These are phyloP conservation scores for Thaumetopoea pityocampa DNA, from an alignment of 1,140 invertebrate genomes.

Conservation along the genomic window DNA sequence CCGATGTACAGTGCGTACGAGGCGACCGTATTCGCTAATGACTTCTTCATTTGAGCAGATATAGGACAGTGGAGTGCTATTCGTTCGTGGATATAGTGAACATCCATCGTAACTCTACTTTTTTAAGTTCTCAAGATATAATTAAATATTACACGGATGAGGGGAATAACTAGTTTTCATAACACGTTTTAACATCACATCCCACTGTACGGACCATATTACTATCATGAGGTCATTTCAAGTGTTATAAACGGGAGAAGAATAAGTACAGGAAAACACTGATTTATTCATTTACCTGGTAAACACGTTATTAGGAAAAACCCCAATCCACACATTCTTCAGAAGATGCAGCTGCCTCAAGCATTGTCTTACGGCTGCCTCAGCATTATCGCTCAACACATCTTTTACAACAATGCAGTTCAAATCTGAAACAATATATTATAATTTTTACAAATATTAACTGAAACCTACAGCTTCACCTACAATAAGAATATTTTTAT, in stretches of 20 bases:
- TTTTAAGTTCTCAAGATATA: no score
- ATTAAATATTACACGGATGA: no score
- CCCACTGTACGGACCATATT: no score
- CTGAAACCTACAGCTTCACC: not conserved
- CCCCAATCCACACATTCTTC: constrained; percentile 89
- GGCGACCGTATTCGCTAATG: no score
- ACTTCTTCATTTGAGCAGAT: no score
- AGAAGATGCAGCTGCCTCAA: constrained; percentile 89
- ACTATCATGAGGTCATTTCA: not conserved
- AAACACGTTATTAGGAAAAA: constrained; percentile 84
- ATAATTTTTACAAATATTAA: no score
- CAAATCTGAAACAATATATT: constrained; percentile 74
- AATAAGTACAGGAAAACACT: not conserved
- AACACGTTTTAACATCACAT: no score
- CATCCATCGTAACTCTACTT: no score
- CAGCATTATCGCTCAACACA: constrained; percentile 79
- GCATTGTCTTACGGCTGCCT: constrained; percentile 87
- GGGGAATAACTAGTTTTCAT: no score
- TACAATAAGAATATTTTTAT: constrained; percentile 6
- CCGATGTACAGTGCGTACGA: no score
- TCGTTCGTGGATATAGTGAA: no score
- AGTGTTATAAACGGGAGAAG: not conserved
- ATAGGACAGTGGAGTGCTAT: no score
- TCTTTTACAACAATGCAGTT: constrained; percentile 74
- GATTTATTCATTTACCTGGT: constrained; percentile 39